phyloP scores from a whole-genome alignment of 2,113 vertebrate species.

The Myiozetetes cayanensis region DNA sequence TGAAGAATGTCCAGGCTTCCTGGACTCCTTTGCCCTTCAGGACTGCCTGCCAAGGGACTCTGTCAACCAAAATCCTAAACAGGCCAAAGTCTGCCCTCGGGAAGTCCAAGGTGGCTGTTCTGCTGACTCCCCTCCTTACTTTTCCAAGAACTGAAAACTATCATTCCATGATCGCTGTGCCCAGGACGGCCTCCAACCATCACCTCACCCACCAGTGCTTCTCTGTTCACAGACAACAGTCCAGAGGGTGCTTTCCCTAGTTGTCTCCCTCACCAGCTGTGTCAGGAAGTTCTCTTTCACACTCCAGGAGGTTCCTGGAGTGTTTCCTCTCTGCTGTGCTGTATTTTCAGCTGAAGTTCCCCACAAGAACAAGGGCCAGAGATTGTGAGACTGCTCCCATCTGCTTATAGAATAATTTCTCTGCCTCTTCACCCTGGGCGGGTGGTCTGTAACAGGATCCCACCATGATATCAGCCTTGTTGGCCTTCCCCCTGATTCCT shows the following conservation, averaged over 20 bases:
- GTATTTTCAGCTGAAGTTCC: background rate
- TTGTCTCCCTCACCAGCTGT: background rate
- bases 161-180: fast-evolving
- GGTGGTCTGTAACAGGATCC: background rate
- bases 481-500: background rate
- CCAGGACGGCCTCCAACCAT: background rate
- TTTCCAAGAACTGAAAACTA: background rate
- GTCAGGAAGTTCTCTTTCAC: background rate
- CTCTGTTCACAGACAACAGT: background rate
- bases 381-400: background rate
- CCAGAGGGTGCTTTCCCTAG: background rate
- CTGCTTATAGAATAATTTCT: background rate
- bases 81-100: background rate
- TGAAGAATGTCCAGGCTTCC: background rate
- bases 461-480: background rate
- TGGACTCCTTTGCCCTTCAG: background rate
- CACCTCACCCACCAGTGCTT: background rate
- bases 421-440: background rate
- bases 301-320: background rate
- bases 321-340: background rate
- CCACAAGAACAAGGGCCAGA: background rate
- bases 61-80: background rate
- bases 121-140: background rate
- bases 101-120: background rate
- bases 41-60: background rate